Base-by-base conservation (phyloP, 2,888 invertebrate genomes). In the Epiblema foenella region DNA sequence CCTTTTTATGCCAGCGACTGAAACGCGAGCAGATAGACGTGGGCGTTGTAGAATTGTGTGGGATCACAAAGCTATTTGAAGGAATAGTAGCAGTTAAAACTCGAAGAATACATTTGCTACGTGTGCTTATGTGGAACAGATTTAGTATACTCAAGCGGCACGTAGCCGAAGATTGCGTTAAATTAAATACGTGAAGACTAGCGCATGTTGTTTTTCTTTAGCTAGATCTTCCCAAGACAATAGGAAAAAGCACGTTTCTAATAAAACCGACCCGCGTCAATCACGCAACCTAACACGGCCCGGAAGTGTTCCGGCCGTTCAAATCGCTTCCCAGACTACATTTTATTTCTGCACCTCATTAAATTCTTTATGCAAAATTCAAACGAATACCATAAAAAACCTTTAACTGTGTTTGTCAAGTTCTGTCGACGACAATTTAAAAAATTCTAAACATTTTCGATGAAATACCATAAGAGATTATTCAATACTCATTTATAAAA, bases 1-100 rank as follows among this genome's bases (percentile, higher is more conserved):
- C 73, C 73, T 75, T 77, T 76, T 72, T 74, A 57, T 59, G 69
- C 72, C 73, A 56, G 57, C 57, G 62, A 62, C 59, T 62, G 62
- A 67, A 68, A 59, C 33, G 57, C 49, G 62, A 56, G 59, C 59
- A 70, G 63, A 63, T 57, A 54, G 52, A 56, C 60, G 59, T 46
- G 71, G 73, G 64, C 57, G 67, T 65, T 54, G 20, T 68, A 70
- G 66, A 70, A 64, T 52, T 68, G 52, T 52, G 60, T 54, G 54
- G 54, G 60, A 54, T 54, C 39, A 64, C 10, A 9, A n/a, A 9
- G 15, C 37, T 18, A 52, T 52, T 64, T 10, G 20, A 51, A 10
- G 7, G 52, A 49, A 56, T 56, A 69, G 56, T 37, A 42, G 54
- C 59, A 17, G 49, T 56, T n/a, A 12, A 18, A 20, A 15, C 33